Evolutionary conservation across 2,113 vertebrate genomes (phyloP).

Genomic region (Rhombomys opimus): DNA sequence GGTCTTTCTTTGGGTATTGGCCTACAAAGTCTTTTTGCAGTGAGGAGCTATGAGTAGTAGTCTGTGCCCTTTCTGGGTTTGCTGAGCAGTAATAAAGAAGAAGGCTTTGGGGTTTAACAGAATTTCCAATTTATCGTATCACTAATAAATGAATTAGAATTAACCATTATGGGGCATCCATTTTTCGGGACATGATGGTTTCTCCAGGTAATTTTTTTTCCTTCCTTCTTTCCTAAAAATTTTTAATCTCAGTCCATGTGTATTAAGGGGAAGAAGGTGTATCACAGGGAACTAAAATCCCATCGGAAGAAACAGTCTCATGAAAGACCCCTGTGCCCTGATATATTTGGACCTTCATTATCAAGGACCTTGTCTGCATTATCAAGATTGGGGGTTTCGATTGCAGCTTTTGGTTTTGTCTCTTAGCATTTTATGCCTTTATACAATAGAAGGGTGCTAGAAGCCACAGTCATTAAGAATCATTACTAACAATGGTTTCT

Average conservation of each 20-base stretch:
- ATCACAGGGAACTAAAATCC: not conserved
- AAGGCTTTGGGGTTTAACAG: not conserved
- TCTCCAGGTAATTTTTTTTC: not conserved
- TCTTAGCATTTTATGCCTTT: not conserved
- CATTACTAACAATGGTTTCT: not conserved
- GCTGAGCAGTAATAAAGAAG: conserved; percentile 5
- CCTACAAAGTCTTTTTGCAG: not conserved
- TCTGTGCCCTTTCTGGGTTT: not conserved
- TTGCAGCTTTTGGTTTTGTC: not conserved
- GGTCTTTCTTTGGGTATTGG: not conserved
- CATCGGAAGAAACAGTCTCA: not conserved
- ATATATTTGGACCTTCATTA: too few species aligned
- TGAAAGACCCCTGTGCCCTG: too few species aligned
- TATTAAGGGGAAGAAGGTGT: not conserved
- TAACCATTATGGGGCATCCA: too few species aligned
- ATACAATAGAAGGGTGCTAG: not conserved
- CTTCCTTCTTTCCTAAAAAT: not conserved
- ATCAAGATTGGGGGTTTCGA: not conserved
- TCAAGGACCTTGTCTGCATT: not conserved
- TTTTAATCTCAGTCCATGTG: not conserved
- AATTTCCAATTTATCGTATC: not conserved
- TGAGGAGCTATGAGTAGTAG: not conserved
- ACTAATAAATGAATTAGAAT: not conserved
- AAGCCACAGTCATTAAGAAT: not conserved
- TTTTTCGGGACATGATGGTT: not conserved